phyloP scores from a whole-genome alignment of 2,888 invertebrate genomes.

The Tholera decimalis region DNA sequence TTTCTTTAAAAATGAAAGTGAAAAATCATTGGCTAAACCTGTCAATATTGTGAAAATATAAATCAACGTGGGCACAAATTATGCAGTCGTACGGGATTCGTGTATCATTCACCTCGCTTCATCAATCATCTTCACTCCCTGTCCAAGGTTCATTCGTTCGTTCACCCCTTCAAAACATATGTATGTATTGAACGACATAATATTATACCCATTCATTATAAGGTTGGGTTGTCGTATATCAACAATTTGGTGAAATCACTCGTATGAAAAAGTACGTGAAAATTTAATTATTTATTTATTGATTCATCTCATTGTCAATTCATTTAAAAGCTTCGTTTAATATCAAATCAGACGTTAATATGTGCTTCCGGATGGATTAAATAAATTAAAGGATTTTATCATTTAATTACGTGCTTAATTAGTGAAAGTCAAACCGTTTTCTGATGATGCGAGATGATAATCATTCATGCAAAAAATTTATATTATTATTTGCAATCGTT shows the following conservation, averaged over 20 bases:
- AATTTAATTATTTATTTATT: constrained; percentile 6
- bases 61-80: constrained; percentile 45
- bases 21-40: constrained; percentile 14
- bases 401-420: constrained; percentile 32
- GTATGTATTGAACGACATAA: constrained; percentile 28
- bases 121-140: constrained; percentile 59
- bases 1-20: not conserved
- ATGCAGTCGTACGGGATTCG: constrained; percentile 54
- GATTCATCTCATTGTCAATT: constrained; percentile 2
- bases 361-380: constrained; percentile 28
- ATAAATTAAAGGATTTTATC: constrained; percentile 28
- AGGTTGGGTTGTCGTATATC: not conserved
- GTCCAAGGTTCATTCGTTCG: constrained; percentile 47
- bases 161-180: constrained; percentile 49
- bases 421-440: constrained; percentile 16
- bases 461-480: constrained; percentile 33
- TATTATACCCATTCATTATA: constrained; percentile 16
- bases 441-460: constrained; percentile 7
- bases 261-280: constrained; percentile 8
- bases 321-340: not conserved
- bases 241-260: constrained; percentile 13
- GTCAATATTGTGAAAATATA: constrained; percentile 30
- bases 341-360: constrained; percentile 24
- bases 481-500: not conserved
- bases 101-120: constrained; percentile 53